These are phyloP conservation scores for Steatornis caripensis DNA, from an alignment of 2,113 vertebrate species.

Conservation along the genomic window DNA sequence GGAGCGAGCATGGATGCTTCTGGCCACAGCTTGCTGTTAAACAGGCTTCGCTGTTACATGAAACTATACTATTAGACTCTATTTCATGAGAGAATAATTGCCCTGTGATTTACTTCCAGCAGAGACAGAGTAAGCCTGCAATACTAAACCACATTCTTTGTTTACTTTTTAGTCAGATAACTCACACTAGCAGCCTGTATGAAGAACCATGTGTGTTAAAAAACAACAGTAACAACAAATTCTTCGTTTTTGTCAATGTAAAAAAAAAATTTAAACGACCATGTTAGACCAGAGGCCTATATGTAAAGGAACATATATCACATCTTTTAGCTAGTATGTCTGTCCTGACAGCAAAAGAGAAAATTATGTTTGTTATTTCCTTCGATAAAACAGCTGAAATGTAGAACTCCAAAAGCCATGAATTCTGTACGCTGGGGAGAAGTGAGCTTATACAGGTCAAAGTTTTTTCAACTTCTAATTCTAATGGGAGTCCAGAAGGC, in stretches of 20 bases:
- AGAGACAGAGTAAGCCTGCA: neutral
- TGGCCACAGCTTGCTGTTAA: neutral
- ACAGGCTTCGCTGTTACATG: neutral
- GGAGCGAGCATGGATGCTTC: neutral
- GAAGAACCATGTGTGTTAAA: neutral
- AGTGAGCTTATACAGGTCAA: neutral
- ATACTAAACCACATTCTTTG: neutral
- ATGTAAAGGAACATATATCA: neutral
- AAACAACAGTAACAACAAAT: neutral
- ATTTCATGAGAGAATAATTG: neutral
- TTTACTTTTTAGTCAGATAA: neutral
- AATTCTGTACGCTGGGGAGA: neutral
- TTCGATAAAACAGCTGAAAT: neutral
- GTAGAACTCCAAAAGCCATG: neutral
- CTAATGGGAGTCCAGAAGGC: neutral
- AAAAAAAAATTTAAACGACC: neutral
- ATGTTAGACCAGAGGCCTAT: neutral
- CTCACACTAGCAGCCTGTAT: neutral
- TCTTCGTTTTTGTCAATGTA: fast-evolving
- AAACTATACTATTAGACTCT: neutral
- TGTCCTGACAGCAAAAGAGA: neutral
- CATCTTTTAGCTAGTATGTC: neutral
- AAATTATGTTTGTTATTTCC: neutral
- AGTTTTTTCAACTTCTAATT: neutral
- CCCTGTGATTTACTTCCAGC: neutral